phyloP scores from a whole-genome alignment of 2,888 invertebrate species.

The Falcaria lacertinaria region DNA sequence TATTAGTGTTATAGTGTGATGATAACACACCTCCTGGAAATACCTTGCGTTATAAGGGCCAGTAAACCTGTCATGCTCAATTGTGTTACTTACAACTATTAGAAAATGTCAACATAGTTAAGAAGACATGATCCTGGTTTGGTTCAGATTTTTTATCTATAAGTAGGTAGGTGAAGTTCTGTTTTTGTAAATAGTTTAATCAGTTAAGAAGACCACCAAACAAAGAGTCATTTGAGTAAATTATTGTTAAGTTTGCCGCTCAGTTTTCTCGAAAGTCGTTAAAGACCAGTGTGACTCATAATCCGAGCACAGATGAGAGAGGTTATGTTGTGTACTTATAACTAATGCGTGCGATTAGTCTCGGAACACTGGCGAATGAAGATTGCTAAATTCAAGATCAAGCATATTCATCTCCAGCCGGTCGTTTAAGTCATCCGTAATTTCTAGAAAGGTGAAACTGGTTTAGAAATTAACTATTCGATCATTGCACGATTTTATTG shows the following conservation, averaged over 20 bases:
- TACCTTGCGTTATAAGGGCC: background rate
- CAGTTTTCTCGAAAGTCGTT: slow-evolving; percentile 33
- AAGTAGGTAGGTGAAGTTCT: no score
- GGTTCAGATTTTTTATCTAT: no score
- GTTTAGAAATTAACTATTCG: no score
- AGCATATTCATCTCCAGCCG: slow-evolving; percentile 33
- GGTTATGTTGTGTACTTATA: slow-evolving; percentile 28
- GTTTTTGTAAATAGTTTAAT: background rate
- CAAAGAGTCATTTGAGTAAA: slow-evolving; percentile 7
- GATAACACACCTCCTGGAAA: no score
- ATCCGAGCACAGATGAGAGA: slow-evolving; percentile 34
- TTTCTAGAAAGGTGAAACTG: no score
- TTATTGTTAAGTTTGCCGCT: slow-evolving; percentile 21
- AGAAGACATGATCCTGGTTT: no score
- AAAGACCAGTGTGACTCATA: slow-evolving; percentile 37
- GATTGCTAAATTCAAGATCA: slow-evolving; percentile 45
- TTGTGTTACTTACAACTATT: background rate
- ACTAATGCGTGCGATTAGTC: slow-evolving; percentile 39
- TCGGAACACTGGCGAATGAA: slow-evolving; percentile 35
- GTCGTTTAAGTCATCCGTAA: no score
- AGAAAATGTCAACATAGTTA: background rate
- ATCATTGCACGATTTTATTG: no score
- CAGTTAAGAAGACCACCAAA: background rate
- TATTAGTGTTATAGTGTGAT: no score
- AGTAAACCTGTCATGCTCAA: background rate